Evolutionary conservation across 2,888 invertebrate genomes (phyloP), one percentile per base, ranked within the genome.

Genomic region (Euplagia quadripunctaria): DNA sequence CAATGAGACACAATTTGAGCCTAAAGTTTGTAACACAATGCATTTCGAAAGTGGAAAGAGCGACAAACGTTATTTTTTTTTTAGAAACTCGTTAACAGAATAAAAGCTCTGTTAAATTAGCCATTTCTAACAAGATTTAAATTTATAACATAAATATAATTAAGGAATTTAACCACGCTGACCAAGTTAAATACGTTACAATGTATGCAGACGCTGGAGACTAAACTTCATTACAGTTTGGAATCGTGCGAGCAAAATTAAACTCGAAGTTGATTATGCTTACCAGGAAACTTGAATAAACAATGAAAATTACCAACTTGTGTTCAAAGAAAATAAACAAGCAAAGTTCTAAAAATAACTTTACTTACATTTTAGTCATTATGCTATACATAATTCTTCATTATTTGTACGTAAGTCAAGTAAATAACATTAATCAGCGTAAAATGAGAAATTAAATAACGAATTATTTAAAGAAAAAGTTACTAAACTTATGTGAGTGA

Each of bases 211-310:
- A 58, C n/a, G 46, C 20, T n/a, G 46, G 31, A 69, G 20, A 41
- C 17, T 41, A 52, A 64, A 64, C 42, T 70, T 70, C 42, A 70
- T 64, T 64, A 70, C 20, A 70, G 43, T n/a, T 43, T 70, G 51
- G 41, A 64, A 51, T 41, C 63, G 63, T n/a, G 46, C 41, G 42
- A 70, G 64, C 42, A 43, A 51, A 64, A 70, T 64, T 42, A 43
- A 70, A 70, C 52, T 51, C 14, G 64, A 64, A 42, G 43, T 43
- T 41, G 9, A 41, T 41, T 42, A 41, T 9, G 31, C 51, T 16
- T 9, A 51, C 31, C 51, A 41, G 16, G 5, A 66, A 66, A 31
- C 49, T 16, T 12, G 20, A 46, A 20, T 20, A n/a, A 20, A 46
- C 65, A 65, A 65, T 4, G 65, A 9, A 31, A 51, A 66, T 14